Evolutionary conservation across 2,113 vertebrate species (phyloP).

Genomic region (Phodopus roborovskii): DNA sequence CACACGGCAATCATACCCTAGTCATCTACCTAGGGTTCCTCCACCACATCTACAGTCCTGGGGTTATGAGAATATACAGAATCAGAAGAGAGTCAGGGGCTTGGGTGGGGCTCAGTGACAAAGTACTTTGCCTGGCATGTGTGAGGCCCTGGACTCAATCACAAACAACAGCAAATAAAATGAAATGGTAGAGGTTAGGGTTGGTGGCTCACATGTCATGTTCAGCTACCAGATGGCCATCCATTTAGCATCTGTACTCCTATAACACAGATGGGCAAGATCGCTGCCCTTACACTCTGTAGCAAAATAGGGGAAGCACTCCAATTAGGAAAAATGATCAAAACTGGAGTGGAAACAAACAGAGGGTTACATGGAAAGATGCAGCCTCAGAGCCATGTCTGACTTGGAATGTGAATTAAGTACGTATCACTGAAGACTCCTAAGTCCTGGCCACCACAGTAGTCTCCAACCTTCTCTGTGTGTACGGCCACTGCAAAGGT

Average conservation of each 20-base stretch:
- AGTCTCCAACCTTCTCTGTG: background rate
- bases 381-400: background rate
- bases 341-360: background rate
- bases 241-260: background rate
- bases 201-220: background rate
- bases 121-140: background rate
- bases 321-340: background rate
- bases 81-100: no score
- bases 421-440: background rate
- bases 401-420: background rate
- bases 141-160: background rate
- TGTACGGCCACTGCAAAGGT: background rate
- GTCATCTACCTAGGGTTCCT: background rate
- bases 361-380: accelerated
- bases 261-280: background rate
- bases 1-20: background rate
- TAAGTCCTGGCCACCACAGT: no score
- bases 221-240: background rate
- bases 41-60: no score
- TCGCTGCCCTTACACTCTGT: background rate
- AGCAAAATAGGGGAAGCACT: background rate
- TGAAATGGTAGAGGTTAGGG: no score
- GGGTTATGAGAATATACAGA: background rate
- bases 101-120: no score
- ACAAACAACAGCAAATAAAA: background rate